Evolutionary conservation across 2,113 vertebrate species (phyloP), one percentile per base, ranked within the genome.

Genomic region (Gallinago media): DNA sequence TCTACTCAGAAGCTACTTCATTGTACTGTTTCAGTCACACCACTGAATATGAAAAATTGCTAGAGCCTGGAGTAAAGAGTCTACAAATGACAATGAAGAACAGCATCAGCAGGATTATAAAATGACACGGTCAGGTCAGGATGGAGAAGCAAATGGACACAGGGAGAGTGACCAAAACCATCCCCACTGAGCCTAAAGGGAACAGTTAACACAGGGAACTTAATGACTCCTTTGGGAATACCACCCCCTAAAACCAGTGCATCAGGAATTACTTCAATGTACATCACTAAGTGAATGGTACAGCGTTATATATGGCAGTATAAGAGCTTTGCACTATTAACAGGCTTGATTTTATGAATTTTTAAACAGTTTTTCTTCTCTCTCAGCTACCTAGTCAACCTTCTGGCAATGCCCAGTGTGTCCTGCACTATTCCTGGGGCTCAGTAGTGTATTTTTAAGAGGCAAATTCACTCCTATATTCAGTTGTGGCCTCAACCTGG

Each of bases 391-490:
- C 52, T 23, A 65, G 21, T 25, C 52, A 32, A 54, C 12, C 44
- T 74, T 9, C 40, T 66, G 44, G 6, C 42, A 19, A 13, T 65
- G 34, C 74, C 66, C 40, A 27, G 36, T 0, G 3, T 0, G 2
- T 67, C 55, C 76, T 70, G 29, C 13, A 8, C 44, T 65, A 0
- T 21, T 52, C 11, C 75, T 62, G 59, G n/a, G 15, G 22, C 58
- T 75, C 54, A 72, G 71, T 31, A 59, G n/a, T 3, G 4, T 26
- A 16, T 26, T 81, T n/a, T n/a, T 26, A 38, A 46, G 38, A 68
- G 59, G 46, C 58, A 87, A 17, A 72, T 13, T 40, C 31, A 26
- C 38, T 52, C 1, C 0, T 8, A 11, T 6, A 5, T 32, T 81
- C 34, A 59, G 4, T 54, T 6, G 3, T 2, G 10, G 49, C 26